phyloP scores from a whole-genome alignment of 1,140 invertebrate genomes.

The Lerema accius region DNA sequence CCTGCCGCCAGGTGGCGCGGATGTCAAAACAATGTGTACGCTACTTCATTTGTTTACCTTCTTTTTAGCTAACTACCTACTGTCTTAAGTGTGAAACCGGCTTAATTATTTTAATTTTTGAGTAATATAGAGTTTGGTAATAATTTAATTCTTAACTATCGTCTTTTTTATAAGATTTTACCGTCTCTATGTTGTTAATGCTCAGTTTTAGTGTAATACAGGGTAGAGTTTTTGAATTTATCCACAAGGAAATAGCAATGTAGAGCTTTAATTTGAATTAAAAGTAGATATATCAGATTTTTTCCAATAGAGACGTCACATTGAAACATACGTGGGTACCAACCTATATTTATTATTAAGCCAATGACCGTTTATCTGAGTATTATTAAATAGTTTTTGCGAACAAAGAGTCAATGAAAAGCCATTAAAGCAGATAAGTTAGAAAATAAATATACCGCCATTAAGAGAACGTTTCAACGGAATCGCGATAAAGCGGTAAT shows the following conservation, averaged over 20 bases:
- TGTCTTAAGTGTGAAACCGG: not conserved
- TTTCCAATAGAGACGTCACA: too few relatives aligned
- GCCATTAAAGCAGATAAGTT: conserved; percentile 27
- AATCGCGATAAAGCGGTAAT: conserved; percentile 68
- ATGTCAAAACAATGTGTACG: conserved; percentile 78
- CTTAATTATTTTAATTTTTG: conserved; percentile 8
- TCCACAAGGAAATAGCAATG: too few relatives aligned
- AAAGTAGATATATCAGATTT: too few relatives aligned
- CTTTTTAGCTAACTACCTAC: conserved; percentile 23
- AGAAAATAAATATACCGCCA: conserved; percentile 35
- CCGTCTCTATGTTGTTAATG: too few relatives aligned
- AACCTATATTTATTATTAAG: not conserved
- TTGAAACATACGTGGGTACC: too few relatives aligned
- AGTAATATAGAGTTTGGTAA: not conserved
- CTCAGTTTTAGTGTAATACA: too few relatives aligned
- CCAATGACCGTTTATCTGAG: not conserved
- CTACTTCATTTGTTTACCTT: conserved; percentile 53
- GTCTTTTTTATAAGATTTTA: too few relatives aligned
- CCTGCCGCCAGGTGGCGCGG: conserved; percentile 68
- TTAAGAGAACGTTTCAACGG: conserved; percentile 41
- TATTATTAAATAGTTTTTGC: conserved; percentile 1
- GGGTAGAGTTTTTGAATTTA: too few relatives aligned
- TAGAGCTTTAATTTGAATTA: too few relatives aligned
- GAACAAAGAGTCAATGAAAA: conserved; percentile 29
- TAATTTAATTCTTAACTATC: too few relatives aligned